phyloP scores from a whole-genome alignment of 2,888 invertebrate genomes.

The Eurytoma californica region DNA sequence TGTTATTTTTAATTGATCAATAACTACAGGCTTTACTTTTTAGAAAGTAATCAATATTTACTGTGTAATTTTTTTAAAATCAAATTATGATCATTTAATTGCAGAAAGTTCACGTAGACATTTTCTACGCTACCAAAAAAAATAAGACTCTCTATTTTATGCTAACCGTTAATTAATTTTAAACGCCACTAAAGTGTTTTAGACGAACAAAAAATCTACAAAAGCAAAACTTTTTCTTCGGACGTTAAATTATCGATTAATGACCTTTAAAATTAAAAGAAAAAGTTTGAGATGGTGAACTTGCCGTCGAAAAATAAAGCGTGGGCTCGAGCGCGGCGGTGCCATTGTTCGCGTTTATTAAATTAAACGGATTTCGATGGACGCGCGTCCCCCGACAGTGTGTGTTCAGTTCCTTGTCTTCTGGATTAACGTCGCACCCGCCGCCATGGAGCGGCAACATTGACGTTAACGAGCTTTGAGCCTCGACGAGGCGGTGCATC shows the following conservation, averaged over 20 bases:
- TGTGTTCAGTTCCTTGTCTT: constrained; percentile 37
- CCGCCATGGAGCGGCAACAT: constrained; percentile 18
- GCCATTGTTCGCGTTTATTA: constrained; percentile 13
- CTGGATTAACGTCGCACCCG: constrained; percentile 40
- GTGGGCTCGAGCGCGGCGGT: no score
- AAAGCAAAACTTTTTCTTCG: not conserved
- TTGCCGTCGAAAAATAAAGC: not conserved
- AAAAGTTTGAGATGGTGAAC: not conserved
- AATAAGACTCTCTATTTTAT: not conserved
- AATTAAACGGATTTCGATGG: constrained; percentile 44
- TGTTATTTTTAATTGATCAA: no score
- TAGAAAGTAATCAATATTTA: no score
- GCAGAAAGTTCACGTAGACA: not conserved
- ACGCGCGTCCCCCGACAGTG: not conserved
- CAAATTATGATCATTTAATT: not conserved
- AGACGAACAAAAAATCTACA: no score
- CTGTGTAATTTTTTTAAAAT: no score
- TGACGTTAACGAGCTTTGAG: constrained; percentile 40
- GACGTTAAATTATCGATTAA: no score
- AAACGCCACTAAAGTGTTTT: no score
- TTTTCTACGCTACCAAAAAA: no score
- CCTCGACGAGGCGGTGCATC: constrained; percentile 25
- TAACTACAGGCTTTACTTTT: no score
- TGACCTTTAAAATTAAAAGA: no score
- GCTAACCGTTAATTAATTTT: no score